Evolutionary conservation across 2,888 invertebrate species (phyloP), one percentile per base, ranked within the genome.

Genomic region (Phengaris alcon): DNA sequence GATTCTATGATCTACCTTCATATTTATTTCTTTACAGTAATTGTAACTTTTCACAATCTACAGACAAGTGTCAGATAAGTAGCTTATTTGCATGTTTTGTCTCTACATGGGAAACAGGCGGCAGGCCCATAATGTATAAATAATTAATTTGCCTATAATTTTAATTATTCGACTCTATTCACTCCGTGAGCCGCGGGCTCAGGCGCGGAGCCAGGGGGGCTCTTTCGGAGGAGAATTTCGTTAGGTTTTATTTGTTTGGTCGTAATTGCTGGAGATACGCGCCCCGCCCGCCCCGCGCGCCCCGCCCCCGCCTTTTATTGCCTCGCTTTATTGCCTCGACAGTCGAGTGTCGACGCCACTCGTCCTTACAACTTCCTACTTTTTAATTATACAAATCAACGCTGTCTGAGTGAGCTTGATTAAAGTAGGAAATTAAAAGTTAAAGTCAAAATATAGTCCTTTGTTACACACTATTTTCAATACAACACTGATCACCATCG

Each of bases 211-310:
- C 35, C 12, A 48, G 48, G 80, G 80, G 84, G 84, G 86, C 86
- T 86, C 88, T 85, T 85, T 85, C 85, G 84, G 88, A 88, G 90
- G 90, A 90, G 91, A 90, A 90, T 90, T 89, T 90, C 90, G 91
- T 91, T 91, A 91, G 87, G 87, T 88, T 90, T 89, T 90, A 91
- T 91, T 91, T 91, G 91, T 91, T 91, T 90, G 88, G 89, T 80
- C 85, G 90, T 91, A 91, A 91, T 91, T 90, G 90, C 89, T 87
- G 85, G 87, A 90, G 90, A 90, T 90, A 90, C 89, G 88, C 87
- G 89, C 84, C 81, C 81, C 81, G 82, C 82, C 76, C 78, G 76
- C 76, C 78, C 75, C 78, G 77, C 80, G 76, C 73, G 76, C 73
- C 75, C 35, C 74, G 77, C 77, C 59, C 76, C 78, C 76, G 79